These are phyloP conservation scores for Hylia prasina DNA, from an alignment of 2,113 vertebrate genomes.

Conservation along the genomic window DNA sequence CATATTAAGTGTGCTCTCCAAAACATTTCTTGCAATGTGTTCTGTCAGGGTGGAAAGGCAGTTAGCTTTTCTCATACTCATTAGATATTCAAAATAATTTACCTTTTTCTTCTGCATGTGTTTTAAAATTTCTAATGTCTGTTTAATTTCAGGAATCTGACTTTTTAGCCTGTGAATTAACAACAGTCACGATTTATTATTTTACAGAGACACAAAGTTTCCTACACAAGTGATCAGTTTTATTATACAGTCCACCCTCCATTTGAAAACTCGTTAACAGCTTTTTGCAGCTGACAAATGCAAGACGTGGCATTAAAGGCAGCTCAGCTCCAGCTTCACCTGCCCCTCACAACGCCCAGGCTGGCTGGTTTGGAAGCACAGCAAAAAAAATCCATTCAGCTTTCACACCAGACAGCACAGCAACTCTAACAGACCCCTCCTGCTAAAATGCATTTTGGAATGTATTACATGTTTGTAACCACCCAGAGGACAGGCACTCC, in stretches of 20 bases:
- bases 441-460: not conserved
- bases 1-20: slow-evolving; percentile 51
- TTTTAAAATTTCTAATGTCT: slow-evolving; percentile 96
- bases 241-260: not conserved
- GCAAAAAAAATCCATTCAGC: not conserved
- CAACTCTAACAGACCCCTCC: not conserved
- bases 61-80: slow-evolving; percentile 44
- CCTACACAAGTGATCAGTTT: slow-evolving; percentile 23
- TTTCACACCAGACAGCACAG: not conserved
- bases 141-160: slow-evolving; percentile 98
- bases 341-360: not conserved
- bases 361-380: not conserved
- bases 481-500: not conserved
- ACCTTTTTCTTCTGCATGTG: slow-evolving; percentile 99
- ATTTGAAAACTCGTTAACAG: not conserved
- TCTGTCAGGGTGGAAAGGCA: slow-evolving; percentile 56
- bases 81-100: slow-evolving; percentile 62
- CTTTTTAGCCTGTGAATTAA: slow-evolving; percentile 86
- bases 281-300: not conserved
- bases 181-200: slow-evolving; percentile 59
- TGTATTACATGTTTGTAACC: not conserved
- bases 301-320: not conserved
- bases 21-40: slow-evolving; percentile 58
- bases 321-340: not conserved
- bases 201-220: slow-evolving; percentile 26